phyloP scores from a whole-genome alignment of 2,888 invertebrate species.

The Stenotaenia linearis region DNA sequence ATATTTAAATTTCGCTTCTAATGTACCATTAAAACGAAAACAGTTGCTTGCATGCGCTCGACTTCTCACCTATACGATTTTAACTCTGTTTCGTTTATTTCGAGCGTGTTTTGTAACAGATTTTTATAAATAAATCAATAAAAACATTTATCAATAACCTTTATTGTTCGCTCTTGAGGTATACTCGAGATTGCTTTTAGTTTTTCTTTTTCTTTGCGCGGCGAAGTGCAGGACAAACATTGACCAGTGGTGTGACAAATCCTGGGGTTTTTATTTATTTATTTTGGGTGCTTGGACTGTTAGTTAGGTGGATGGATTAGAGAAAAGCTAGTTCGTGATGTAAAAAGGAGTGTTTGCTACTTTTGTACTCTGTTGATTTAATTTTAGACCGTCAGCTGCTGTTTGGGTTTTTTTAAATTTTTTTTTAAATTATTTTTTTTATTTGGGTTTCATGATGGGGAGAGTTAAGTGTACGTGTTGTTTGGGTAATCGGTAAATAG shows the following conservation, averaged over 20 bases:
- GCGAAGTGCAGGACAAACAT: neutral
- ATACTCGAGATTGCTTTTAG: too few species aligned
- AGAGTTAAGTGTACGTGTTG: too few species aligned
- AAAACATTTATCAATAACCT: neutral
- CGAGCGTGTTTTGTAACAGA: constrained; percentile 7
- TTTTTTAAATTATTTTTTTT: too few species aligned
- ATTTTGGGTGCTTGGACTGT: neutral
- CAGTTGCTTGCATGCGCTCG: neutral
- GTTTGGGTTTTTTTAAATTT: too few species aligned
- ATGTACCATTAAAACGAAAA: neutral
- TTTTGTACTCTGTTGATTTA: neutral
- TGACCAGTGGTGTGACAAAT: neutral
- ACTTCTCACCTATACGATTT: neutral
- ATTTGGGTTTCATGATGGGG: too few species aligned
- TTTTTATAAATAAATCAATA: neutral
- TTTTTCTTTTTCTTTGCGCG: neutral
- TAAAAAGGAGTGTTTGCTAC: neutral
- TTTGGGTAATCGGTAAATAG: too few species aligned
- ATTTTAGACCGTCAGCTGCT: constrained; percentile 11
- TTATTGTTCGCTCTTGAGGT: too few species aligned
- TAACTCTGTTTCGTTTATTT: too few species aligned
- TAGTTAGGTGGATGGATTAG: too few species aligned
- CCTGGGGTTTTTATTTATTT: neutral
- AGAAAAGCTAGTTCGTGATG: neutral
- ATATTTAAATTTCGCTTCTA: neutral